Conservation (phyloP, 2,797 vertebrate genomes). For the Thripadectes ignobilis region DNA sequence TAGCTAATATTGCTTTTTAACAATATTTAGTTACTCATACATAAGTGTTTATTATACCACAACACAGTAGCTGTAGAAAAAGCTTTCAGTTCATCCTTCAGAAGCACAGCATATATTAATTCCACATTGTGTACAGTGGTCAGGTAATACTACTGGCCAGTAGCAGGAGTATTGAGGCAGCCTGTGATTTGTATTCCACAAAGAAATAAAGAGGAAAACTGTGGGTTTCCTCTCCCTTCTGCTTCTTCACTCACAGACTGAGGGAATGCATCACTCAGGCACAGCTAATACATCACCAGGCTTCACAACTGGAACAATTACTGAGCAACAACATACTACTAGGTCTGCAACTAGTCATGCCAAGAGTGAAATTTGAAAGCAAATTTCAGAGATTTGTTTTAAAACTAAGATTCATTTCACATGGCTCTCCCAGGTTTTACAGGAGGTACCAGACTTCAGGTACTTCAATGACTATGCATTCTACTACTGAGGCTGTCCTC, state of each 20-base stretch:
- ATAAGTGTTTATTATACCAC: neutral
- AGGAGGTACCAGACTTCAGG: neutral
- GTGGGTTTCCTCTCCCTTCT: neutral
- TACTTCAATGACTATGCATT: neutral
- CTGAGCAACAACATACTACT: neutral
- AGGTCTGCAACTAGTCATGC: neutral
- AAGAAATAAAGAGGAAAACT: neutral
- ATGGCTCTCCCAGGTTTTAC: neutral
- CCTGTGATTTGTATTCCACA: neutral
- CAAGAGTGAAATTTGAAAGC: neutral
- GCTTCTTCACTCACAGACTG: neutral
- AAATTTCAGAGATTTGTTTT: neutral
- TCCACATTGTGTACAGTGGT: fast-evolving
- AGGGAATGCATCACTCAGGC: neutral
- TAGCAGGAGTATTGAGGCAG: neutral
- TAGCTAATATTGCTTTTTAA: neutral
- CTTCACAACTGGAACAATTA: neutral
- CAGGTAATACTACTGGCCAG: neutral
- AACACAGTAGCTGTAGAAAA: neutral
- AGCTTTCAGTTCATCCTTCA: neutral
- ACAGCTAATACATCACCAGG: neutral
- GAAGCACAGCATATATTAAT: neutral
- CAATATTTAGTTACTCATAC: neutral
- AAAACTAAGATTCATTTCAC: fast-evolving
- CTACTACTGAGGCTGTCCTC: neutral